These are phyloP conservation scores for Diplodus puntazzo DNA, from an alignment of 2,797 vertebrate species.

Conservation along the genomic window DNA sequence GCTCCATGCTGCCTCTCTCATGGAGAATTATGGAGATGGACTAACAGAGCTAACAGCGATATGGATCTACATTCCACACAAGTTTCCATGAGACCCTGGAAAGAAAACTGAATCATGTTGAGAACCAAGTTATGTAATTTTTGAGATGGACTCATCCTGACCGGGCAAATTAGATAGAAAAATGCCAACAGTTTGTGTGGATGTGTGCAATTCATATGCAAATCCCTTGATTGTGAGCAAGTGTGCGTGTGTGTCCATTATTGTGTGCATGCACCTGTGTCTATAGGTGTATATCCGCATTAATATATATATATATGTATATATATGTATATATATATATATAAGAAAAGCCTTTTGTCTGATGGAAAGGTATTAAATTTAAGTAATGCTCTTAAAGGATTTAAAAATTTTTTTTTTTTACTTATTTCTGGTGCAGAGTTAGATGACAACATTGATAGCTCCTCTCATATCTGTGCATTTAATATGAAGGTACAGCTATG, in stretches of 20 bases:
- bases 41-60: slow-evolving; percentile 48
- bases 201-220: background rate
- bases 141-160: background rate
- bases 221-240: background rate
- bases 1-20: slow-evolving; percentile 40
- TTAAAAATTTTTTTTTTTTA: too few relatives aligned
- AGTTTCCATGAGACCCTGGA: slow-evolving; percentile 49
- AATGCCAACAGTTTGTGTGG: background rate
- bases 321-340: too few relatives aligned
- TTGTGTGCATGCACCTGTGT: background rate
- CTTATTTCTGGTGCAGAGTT: background rate
- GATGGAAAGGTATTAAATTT: background rate
- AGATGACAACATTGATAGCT: background rate
- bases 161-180: background rate
- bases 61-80: slow-evolving; percentile 56
- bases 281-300: background rate
- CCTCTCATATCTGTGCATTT: background rate
- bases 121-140: slow-evolving; percentile 52
- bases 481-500: background rate
- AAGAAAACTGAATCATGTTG: slow-evolving; percentile 43
- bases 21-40: slow-evolving; percentile 45
- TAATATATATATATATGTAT: too few relatives aligned
- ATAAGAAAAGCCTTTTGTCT: background rate
- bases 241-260: background rate
- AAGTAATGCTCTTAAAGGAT: background rate